Evolutionary conservation across 2,113 vertebrate genomes (phyloP), one percentile per base, ranked within the genome.

Genomic region (Stomatorhinus ivindoensis): DNA sequence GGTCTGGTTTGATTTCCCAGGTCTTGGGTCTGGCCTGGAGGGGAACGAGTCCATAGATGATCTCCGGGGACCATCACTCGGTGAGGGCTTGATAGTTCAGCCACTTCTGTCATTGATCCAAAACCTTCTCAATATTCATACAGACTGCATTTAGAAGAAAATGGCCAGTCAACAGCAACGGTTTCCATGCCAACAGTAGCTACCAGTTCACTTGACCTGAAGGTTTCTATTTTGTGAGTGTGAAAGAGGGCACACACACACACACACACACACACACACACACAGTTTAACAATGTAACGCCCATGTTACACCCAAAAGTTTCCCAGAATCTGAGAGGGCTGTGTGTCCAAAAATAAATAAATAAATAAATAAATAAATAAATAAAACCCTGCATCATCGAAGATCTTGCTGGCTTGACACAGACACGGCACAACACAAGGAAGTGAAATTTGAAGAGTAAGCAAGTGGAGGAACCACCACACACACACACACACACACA

Each of bases 101-200:
- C 47, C 21, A 24, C 13, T 27, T 31, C 27, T 42, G 50, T 55
- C 47, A 87, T 21, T 55, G 85, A 87, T 87, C 85, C 50, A 42
- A 87, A 87, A 87, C 39, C 50, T n/a, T 39, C 50, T 87, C 50
- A 55, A 87, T 53, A 87, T 51, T 55, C 85, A 53, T 53, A 87
- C n/a, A 2, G 53, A 51, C 46, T 4, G 47, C 24, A 87, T 55
- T 53, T 53, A 87, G 27, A 87, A n/a, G n/a, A 87, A 87, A 48
- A 53, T 27, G 27, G 85, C 15, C 48, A 86, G 48, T 42, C 27
- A 24, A 55, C 85, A 39, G 4, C 50, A 35, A 6, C 17, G 50
- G 85, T 87, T 87, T 55, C 85, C 48, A 87, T 87, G 48, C 31
- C 85, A 53, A 53, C 47, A 39, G 50, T 87, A 7, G n/a, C 13